Evolutionary conservation across 2,113 vertebrate species (phyloP).

Genomic region (Hippocampus zosterae): DNA sequence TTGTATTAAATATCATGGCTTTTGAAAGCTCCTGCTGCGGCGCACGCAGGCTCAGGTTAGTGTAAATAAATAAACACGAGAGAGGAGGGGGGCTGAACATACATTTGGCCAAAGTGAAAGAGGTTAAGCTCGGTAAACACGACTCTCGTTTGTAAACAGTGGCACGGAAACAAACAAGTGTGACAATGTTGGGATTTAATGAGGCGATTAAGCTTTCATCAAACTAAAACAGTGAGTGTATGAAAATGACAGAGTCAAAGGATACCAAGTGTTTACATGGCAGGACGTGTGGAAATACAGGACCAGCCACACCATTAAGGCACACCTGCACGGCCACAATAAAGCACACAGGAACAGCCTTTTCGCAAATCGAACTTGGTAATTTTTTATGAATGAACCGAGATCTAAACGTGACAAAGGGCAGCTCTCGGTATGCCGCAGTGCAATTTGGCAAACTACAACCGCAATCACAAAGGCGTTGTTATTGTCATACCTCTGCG

Average conservation of each 20-base stretch:
- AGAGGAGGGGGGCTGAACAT: conserved; percentile 32
- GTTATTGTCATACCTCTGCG: too few species aligned
- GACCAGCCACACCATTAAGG: neutral
- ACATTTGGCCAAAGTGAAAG: conserved; percentile 14
- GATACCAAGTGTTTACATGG: conserved; percentile 26
- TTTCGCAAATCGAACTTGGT: too few species aligned
- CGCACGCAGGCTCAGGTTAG: conserved; percentile 54
- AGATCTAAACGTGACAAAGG: too few species aligned
- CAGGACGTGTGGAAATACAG: conserved; percentile 6
- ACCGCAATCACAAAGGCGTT: too few species aligned
- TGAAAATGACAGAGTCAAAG: conserved; percentile 26
- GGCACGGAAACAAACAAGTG: neutral
- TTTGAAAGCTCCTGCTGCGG: conserved; percentile 65
- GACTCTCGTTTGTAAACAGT: neutral
- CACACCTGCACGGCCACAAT: neutral
- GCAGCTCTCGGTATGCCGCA: too few species aligned
- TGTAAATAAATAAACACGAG: conserved; percentile 69
- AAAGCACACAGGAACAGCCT: neutral
- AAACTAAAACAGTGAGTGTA: neutral
- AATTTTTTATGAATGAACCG: too few species aligned
- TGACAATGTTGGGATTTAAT: neutral
- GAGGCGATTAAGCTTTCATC: neutral
- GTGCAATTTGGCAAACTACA: too few species aligned
- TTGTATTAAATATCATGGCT: conserved; percentile 77
- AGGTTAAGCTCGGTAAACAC: neutral